Percentiles rank a stretch among this genome's conserved stretches.
Conservation (phyloP, 2,113 vertebrate species). For the Nothobranchius furzeri region DNA sequence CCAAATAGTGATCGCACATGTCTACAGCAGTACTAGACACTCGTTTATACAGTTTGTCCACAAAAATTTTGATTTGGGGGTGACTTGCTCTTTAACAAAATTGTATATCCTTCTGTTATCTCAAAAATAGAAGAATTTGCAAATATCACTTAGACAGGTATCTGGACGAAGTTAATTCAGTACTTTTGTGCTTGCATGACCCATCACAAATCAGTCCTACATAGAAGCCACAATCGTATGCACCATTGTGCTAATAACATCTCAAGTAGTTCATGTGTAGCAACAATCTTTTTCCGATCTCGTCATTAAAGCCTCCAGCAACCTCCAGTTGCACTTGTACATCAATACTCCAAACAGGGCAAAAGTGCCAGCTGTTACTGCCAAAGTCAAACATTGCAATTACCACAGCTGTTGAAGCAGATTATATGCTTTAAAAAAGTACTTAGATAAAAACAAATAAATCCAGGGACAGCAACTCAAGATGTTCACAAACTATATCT, state of each 20-base stretch:
- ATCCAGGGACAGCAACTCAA: background rate
- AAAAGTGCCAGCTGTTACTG: slow-evolving; percentile 27
- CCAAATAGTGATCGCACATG: too few relatives aligned
- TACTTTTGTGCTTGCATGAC: background rate
- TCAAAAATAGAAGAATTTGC: background rate
- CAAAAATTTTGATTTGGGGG: too few relatives aligned
- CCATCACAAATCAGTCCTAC: background rate
- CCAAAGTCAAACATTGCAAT: slow-evolving; percentile 6
- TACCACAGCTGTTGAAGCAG: background rate
- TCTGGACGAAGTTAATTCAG: background rate
- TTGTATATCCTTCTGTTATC: background rate
- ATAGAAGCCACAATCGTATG: background rate
- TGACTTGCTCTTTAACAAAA: background rate
- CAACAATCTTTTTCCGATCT: slow-evolving; percentile 15
- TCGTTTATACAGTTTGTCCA: too few relatives aligned
- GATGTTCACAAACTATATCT: background rate
- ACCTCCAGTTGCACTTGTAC: slow-evolving; percentile 27
- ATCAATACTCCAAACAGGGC: slow-evolving; percentile 4
- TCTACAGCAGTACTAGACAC: too few relatives aligned
- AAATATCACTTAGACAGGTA: background rate
- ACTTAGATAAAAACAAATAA: background rate
- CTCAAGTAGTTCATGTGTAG: slow-evolving; percentile 2
- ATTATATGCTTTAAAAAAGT: background rate
- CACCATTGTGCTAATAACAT: slow-evolving; percentile 8
- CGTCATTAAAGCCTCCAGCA: slow-evolving; percentile 32